Evolutionary conservation across 2,888 invertebrate genomes (phyloP).

Genomic region (Plusia festucae): DNA sequence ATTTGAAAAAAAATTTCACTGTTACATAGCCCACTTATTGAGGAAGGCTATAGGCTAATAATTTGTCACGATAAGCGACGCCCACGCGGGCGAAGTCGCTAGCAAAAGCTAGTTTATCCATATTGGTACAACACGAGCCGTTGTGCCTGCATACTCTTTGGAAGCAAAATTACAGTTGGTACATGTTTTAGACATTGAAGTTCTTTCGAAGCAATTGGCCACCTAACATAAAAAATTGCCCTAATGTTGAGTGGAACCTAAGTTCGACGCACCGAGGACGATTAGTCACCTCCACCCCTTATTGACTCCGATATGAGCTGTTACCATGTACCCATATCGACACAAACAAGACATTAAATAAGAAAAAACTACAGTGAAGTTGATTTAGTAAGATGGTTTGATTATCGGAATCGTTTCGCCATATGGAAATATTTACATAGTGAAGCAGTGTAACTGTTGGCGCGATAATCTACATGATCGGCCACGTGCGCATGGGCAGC

Average conservation of each 20-base stretch:
- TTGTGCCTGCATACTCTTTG: no score
- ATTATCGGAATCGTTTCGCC: slow-evolving; percentile 43
- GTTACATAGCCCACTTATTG: no score
- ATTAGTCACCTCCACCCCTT: background rate
- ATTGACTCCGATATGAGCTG: background rate
- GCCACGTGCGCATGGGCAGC: slow-evolving; percentile 71
- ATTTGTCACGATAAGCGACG: no score
- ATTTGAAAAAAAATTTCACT: no score
- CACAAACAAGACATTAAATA: slow-evolving; percentile 1
- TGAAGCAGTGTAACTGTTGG: slow-evolving; percentile 47
- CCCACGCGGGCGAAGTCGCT: no score
- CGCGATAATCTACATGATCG: slow-evolving; percentile 56
- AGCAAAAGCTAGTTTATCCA: no score
- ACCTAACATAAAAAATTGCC: no score
- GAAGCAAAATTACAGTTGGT: no score
- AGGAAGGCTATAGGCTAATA: no score
- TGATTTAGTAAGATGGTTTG: slow-evolving; percentile 29
- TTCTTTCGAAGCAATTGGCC: no score
- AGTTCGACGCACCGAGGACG: background rate
- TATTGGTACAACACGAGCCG: no score
- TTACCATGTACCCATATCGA: background rate
- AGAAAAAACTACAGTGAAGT: slow-evolving; percentile 20
- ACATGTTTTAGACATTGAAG: no score
- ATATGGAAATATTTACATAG: slow-evolving; percentile 61
- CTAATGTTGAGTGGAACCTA: background rate